Conservation (phyloP, 1,140 invertebrate species). For the Cecropterus lyciades region DNA sequence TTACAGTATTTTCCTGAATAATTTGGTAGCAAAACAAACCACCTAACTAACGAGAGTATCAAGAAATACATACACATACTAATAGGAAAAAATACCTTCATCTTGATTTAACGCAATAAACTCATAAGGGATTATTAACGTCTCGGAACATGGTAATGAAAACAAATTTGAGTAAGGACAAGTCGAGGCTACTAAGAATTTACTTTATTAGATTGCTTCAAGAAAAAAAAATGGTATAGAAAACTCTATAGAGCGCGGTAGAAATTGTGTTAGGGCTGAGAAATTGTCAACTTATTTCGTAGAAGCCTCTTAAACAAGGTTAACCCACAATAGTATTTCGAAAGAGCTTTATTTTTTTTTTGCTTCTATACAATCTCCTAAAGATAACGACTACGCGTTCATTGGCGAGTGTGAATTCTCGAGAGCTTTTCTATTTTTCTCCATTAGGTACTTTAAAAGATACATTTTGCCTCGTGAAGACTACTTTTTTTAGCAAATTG, state of each 20-base stretch:
- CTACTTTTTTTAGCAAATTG: too few species aligned
- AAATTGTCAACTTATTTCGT: conserved; percentile 21
- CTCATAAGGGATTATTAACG: conserved; percentile 26
- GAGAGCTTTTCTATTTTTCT: background rate
- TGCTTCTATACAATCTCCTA: background rate
- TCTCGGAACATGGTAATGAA: conserved; percentile 26
- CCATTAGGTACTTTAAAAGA: background rate
- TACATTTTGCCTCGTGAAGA: background rate
- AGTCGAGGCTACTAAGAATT: conserved; percentile 22
- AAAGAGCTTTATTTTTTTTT: background rate
- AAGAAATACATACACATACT: background rate
- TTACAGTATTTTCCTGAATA: background rate
- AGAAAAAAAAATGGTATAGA: conserved; percentile 26
- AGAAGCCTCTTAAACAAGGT: conserved; percentile 21
- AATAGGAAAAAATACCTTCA: conserved; percentile 19
- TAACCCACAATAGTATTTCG: conserved; percentile 13
- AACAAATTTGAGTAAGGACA: conserved; percentile 29
- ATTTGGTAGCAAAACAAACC: background rate
- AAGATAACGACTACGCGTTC: too few species aligned
- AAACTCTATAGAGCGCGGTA: conserved; percentile 24
- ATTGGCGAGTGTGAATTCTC: background rate
- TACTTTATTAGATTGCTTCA: conserved; percentile 33
- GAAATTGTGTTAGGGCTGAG: conserved; percentile 27
- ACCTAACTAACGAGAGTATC: conserved; percentile 6
- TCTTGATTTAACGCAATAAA: conserved; percentile 28